Conservation (phyloP, 1,140 invertebrate species). For the Drosophila eugracilis region DNA sequence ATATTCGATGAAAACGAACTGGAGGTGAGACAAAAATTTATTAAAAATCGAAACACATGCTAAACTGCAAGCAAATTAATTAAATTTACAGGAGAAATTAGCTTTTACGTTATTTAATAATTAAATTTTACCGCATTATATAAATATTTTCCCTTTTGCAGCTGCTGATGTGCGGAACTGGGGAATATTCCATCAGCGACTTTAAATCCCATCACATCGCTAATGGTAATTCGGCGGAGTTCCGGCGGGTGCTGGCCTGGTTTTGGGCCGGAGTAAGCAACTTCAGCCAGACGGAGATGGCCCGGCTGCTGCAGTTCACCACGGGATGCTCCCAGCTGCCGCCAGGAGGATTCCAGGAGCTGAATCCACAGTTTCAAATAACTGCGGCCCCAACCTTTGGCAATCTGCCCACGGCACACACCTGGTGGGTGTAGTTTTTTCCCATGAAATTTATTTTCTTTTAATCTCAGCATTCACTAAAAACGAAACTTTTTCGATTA, state of each 20-base stretch:
- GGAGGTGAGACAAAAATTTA: too few species aligned
- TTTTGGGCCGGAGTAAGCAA: conserved; percentile 97
- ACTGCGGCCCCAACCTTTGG: conserved; percentile 95
- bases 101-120: neutral
- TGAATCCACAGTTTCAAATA: conserved; percentile 96
- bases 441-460: neutral
- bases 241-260: conserved; percentile 94
- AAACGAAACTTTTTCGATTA: conserved; percentile 34
- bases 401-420: conserved; percentile 96
- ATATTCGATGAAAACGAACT: conserved; percentile 99
- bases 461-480: neutral
- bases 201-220: conserved; percentile 95
- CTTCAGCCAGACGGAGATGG: conserved; percentile 97
- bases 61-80: neutral
- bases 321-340: conserved; percentile 96
- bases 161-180: conserved; percentile 96
- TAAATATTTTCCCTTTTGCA: conserved; percentile 71
- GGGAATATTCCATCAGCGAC: conserved; percentile 96
- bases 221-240: conserved; percentile 93
- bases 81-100: neutral
- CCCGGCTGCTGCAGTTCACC: conserved; percentile 96
- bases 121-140: neutral
- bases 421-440: conserved; percentile 88
- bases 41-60: too few species aligned
- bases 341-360: conserved; percentile 94